Conservation (phyloP, 2,888 invertebrate genomes). For the Cyaniris semiargus region DNA sequence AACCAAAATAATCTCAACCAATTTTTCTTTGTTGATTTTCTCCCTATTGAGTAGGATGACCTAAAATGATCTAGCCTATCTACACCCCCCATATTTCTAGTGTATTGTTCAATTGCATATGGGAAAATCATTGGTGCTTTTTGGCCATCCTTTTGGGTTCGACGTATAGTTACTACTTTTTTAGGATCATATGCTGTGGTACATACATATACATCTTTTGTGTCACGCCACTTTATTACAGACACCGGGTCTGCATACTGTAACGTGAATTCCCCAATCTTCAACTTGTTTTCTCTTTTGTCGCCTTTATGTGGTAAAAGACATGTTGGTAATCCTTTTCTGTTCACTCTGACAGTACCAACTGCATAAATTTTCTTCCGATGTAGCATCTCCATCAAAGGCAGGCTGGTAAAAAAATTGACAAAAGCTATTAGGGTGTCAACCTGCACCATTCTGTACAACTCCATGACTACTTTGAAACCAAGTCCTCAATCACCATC, state of each 20-base stretch:
- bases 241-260: constrained; percentile 8
- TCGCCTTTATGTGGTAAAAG: constrained; percentile 46
- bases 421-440: constrained; percentile 48
- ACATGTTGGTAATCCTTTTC: constrained; percentile 48
- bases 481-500: constrained; percentile 41
- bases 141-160: constrained; percentile 19
- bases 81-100: constrained; percentile 50
- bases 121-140: background rate
- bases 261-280: background rate
- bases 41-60: constrained; percentile 47
- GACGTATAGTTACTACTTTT: background rate
- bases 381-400: constrained; percentile 44
- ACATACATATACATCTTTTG: background rate
- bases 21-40: background rate
- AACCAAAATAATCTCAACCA: background rate
- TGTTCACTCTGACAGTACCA: constrained; percentile 46
- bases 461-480: constrained; percentile 40
- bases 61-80: constrained; percentile 51
- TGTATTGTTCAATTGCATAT: constrained; percentile 44
- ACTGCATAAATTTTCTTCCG: constrained; percentile 45
- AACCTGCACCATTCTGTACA: constrained; percentile 38
- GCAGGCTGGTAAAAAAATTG: constrained; percentile 47
- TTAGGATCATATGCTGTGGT: constrained; percentile 23
- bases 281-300: constrained; percentile 38
- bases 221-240: constrained; percentile 12